Conservation (phyloP, 2,113 vertebrate genomes). For the Pachyramphus minor region DNA sequence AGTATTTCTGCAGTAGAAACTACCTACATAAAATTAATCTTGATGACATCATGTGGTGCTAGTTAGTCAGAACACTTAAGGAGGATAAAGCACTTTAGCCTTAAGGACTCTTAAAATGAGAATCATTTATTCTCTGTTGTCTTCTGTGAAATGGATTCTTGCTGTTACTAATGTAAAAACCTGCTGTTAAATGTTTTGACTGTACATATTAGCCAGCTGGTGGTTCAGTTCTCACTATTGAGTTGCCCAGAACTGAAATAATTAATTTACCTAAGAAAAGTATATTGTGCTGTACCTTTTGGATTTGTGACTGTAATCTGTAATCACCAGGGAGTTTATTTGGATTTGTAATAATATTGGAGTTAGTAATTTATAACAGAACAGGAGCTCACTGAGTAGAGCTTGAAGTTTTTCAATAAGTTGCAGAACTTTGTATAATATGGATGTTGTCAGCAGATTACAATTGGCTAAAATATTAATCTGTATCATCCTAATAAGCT, state of each 20-base stretch:
- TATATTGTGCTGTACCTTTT: slow-evolving; percentile 64
- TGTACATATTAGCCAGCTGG: slow-evolving; percentile 78
- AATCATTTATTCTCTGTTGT: slow-evolving; percentile 75
- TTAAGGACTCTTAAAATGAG: slow-evolving; percentile 73
- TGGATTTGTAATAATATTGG: slow-evolving; percentile 71
- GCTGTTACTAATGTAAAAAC: slow-evolving; percentile 79
- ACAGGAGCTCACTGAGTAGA: slow-evolving; percentile 39
- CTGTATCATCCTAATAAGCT: background rate
- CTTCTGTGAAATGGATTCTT: slow-evolving; percentile 75
- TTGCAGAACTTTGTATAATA: slow-evolving; percentile 36
- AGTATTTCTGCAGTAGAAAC: background rate
- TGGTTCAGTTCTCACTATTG: slow-evolving; percentile 73
- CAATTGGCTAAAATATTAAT: slow-evolving; percentile 28
- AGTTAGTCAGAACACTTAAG: slow-evolving; percentile 74
- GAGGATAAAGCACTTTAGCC: slow-evolving; percentile 74
- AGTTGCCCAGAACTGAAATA: slow-evolving; percentile 75
- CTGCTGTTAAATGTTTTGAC: slow-evolving; percentile 79
- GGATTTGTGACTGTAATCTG: slow-evolving; percentile 72
- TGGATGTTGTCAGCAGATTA: background rate
- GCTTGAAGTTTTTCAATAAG: slow-evolving; percentile 35
- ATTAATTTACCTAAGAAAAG: slow-evolving; percentile 74
- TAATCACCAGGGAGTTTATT: slow-evolving; percentile 71
- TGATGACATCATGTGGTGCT: slow-evolving; percentile 72
- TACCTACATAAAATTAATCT: slow-evolving; percentile 69
- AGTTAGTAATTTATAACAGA: slow-evolving; percentile 64